A percentile compares a stretch with the other conserved stretches of the same genome.
Conservation (phyloP, 2,113 vertebrate species). For the Stercorarius parasiticus region DNA sequence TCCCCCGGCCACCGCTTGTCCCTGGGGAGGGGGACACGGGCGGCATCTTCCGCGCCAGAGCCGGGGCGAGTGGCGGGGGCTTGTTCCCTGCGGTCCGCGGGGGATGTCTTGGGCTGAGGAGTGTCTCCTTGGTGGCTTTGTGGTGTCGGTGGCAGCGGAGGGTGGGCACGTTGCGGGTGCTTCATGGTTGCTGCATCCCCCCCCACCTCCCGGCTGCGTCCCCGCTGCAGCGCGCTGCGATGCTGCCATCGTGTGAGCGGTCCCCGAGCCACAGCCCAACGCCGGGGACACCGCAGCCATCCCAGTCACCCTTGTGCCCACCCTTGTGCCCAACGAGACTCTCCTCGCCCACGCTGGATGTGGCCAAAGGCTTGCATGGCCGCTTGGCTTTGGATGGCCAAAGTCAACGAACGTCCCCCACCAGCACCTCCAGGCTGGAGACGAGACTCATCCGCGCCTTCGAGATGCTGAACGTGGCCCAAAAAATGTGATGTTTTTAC, state of each 20-base stretch:
- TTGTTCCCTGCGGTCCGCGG: not conserved
- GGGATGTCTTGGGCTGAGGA: not conserved
- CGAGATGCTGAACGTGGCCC: not conserved
- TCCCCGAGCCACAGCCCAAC: not conserved
- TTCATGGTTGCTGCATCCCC: not conserved
- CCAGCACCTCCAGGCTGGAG: not conserved
- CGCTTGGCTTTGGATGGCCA: not conserved
- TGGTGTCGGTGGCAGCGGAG: not conserved
- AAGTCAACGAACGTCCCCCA: accelerated
- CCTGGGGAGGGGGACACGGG: not conserved
- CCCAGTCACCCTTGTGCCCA: not conserved
- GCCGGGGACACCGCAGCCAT: slow-evolving; percentile 76
- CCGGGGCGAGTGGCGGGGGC: accelerated
- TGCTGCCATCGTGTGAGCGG: slow-evolving; percentile 58
- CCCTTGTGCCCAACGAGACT: not conserved
- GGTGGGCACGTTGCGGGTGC: not conserved
- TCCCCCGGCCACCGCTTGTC: not conserved
- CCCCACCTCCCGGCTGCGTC: not conserved
- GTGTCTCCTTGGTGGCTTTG: not conserved
- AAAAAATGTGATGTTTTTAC: accelerated
- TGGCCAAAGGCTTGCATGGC: accelerated
- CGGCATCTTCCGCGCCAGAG: accelerated
- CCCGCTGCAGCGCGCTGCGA: not conserved
- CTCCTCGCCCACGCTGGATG: accelerated
- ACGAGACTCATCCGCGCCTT: accelerated